Percentiles rank a stretch among this genome's conserved stretches.
Conservation (phyloP, 1,140 invertebrate species). For the Ceratosolen solmsi region DNA sequence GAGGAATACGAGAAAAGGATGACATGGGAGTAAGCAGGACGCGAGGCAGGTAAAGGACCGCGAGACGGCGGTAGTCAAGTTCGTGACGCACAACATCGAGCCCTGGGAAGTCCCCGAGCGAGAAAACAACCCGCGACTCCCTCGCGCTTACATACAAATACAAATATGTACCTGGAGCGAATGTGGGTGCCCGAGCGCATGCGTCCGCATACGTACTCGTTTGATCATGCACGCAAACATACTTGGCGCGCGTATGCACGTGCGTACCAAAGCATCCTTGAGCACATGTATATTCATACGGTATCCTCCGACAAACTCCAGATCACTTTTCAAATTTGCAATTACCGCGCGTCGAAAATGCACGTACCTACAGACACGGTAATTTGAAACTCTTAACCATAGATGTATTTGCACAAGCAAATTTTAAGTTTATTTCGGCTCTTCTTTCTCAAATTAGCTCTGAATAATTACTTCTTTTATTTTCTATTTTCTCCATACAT, state of each 20-base stretch:
- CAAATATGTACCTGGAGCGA: constrained; percentile 19
- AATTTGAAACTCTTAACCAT: not conserved
- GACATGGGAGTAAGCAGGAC: not conserved
- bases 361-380: not conserved
- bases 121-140: constrained; percentile 29
- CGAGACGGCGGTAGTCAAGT: not conserved
- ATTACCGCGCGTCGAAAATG: constrained; percentile 10
- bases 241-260: no score
- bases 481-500: not conserved
- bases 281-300: not conserved
- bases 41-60: not conserved
- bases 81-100: not conserved
- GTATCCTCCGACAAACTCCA: not conserved
- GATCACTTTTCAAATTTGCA: constrained; percentile 26
- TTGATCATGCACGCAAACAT: not conserved
- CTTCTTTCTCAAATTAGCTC: not conserved
- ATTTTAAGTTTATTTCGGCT: not conserved
- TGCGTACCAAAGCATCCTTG: not conserved
- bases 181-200: not conserved
- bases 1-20: not conserved
- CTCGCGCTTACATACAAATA: constrained; percentile 15
- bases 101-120: not conserved
- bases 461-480: not conserved
- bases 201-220: not conserved
- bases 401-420: not conserved